phyloP scores from a whole-genome alignment of 2,888 invertebrate species.

The Omphaloscelis lunosa region DNA sequence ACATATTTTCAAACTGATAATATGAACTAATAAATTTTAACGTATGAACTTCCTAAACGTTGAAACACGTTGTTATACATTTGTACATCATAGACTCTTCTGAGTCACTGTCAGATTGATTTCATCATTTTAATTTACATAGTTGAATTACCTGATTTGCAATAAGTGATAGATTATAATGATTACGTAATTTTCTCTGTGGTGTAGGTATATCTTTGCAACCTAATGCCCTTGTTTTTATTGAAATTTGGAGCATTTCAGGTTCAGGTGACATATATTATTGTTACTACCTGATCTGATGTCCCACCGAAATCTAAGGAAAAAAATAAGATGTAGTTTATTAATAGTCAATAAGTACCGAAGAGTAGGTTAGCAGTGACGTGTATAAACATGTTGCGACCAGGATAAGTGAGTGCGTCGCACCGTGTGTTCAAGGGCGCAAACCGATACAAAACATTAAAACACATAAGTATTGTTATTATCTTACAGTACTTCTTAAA shows the following conservation, averaged over 20 bases:
- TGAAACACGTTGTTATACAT: constrained; percentile 27
- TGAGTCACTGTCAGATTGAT: constrained; percentile 65
- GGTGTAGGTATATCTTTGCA: constrained; percentile 1
- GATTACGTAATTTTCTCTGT: constrained; percentile 56
- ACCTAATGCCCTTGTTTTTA: constrained; percentile 3
- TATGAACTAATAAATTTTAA: neutral
- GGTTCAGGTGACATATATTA: neutral
- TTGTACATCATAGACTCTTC: constrained; percentile 45
- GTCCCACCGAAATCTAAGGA: neutral
- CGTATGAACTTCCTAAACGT: constrained; percentile 8
- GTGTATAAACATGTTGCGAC: constrained; percentile 71
- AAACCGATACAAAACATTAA: constrained; percentile 35
- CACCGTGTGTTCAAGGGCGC: constrained; percentile 64
- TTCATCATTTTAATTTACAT: constrained; percentile 68
- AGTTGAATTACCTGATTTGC: constrained; percentile 58
- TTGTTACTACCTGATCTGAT: neutral
- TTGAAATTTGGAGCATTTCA: constrained; percentile 2
- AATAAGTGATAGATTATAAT: constrained; percentile 53
- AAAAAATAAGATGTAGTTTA: constrained; percentile 1
- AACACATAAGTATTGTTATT: constrained; percentile 21
- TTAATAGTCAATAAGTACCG: constrained; percentile 43
- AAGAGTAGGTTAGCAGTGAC: constrained; percentile 60
- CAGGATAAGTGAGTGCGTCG: constrained; percentile 64
- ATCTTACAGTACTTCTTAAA: neutral
- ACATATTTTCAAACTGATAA: neutral